Evolutionary conservation across 1,140 invertebrate species (phyloP).

Genomic region (Drosophila persimilis): DNA sequence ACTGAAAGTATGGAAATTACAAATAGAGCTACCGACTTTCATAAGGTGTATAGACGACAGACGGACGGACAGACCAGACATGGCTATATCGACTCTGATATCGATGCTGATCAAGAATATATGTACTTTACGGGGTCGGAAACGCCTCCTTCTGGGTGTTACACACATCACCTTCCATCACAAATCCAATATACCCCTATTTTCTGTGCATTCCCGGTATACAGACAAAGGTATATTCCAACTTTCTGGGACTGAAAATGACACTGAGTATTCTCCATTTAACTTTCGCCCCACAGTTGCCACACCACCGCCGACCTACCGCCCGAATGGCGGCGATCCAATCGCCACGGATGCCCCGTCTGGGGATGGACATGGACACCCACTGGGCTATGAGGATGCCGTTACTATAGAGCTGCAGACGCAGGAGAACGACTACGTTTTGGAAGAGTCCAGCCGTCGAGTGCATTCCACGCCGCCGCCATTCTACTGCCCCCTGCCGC

Average conservation of each 20-base stretch:
- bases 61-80: no score
- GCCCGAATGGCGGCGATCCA: constrained; percentile 33
- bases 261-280: not conserved
- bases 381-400: constrained; percentile 22
- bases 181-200: no score
- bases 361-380: constrained; percentile 3
- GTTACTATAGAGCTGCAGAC: constrained; percentile 47
- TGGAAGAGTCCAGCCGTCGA: constrained; percentile 37
- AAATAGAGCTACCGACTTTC: no score
- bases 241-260: not conserved
- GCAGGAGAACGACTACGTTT: constrained; percentile 63
- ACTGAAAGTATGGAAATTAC: no score
- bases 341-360: constrained; percentile 10
- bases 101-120: no score
- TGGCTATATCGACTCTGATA: no score
- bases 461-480: constrained; percentile 56
- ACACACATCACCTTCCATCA: no score
- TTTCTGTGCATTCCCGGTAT: no score
- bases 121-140: no score
- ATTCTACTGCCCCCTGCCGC: constrained; percentile 55
- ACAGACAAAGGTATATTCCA: no score
- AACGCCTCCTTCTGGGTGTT: no score
- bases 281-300: constrained; percentile 10
- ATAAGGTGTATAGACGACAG: no score
- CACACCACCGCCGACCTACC: constrained; percentile 39